phyloP scores from a whole-genome alignment of 2,797 vertebrate genomes.

The Aplochiton taeniatus region DNA sequence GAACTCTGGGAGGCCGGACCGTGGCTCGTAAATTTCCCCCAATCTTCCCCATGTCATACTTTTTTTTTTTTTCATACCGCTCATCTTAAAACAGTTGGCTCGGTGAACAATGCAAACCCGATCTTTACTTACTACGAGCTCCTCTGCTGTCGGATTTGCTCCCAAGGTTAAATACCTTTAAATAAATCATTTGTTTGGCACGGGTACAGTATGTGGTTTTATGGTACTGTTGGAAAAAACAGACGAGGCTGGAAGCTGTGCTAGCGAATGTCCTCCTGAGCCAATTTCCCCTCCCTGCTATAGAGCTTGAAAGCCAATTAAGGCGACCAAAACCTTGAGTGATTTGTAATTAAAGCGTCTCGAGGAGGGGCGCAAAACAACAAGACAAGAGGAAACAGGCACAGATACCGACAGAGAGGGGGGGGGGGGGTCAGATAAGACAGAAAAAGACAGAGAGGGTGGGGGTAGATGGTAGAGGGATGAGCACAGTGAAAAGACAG shows the following conservation, averaged over 20 bases:
- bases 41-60: constrained; percentile 38
- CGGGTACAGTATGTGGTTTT: neutral
- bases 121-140: constrained; percentile 11
- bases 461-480: no score
- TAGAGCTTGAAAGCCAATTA: constrained; percentile 70
- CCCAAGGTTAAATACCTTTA: constrained; percentile 19
- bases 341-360: constrained; percentile 66
- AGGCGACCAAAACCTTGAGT: constrained; percentile 80
- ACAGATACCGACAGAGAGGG: constrained; percentile 3
- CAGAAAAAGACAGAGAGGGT: constrained; percentile 5
- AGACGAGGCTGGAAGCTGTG: no score
- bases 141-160: constrained; percentile 3
- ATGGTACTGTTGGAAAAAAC: no score
- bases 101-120: neutral
- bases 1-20: constrained; percentile 46
- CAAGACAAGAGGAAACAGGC: constrained; percentile 15
- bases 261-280: neutral
- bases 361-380: constrained; percentile 40
- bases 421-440: no score
- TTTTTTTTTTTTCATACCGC: constrained; percentile 38
- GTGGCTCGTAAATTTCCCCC: constrained; percentile 43
- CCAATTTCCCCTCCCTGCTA: constrained; percentile 60
- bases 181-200: neutral
- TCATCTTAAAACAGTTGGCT: constrained; percentile 17
- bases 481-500: no score